A percentile compares a stretch with the other conserved stretches of the same genome.
Evolutionary conservation across 2,797 vertebrate species (phyloP).

Genomic region (Carapus acus): DNA sequence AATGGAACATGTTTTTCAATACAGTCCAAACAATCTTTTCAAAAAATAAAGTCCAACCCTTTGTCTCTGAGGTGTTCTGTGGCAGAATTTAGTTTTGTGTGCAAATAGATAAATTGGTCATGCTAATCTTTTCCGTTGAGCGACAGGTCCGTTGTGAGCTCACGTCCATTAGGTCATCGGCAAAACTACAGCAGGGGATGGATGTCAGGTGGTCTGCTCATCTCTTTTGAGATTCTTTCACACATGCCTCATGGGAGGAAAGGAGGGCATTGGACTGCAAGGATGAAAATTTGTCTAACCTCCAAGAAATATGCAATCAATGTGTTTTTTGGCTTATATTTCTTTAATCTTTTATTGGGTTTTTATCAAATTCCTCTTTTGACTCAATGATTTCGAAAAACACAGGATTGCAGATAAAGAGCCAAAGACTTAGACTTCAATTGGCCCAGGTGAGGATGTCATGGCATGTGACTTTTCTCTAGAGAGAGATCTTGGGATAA

Average conservation of each 20-base stretch:
- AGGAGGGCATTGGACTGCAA: constrained; percentile 32
- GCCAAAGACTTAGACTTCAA: constrained; percentile 21
- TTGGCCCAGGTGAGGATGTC: constrained; percentile 21
- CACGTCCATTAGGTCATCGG: constrained; percentile 68
- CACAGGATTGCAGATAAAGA: constrained; percentile 37
- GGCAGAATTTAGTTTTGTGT: constrained; percentile 28
- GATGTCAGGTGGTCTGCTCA: constrained; percentile 35
- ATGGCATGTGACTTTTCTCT: background rate
- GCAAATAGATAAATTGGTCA: constrained; percentile 40
- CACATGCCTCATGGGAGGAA: constrained; percentile 44
- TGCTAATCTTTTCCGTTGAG: constrained; percentile 38
- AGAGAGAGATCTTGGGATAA: constrained; percentile 39
- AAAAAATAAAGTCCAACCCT: constrained; percentile 9
- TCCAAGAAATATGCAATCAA: constrained; percentile 33
- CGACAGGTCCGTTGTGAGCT: constrained; percentile 66
- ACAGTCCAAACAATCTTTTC: constrained; percentile 13
- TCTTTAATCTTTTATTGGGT: too few relatives aligned
- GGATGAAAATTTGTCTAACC: constrained; percentile 39
- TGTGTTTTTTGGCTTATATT: constrained; percentile 26
- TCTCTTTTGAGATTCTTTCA: constrained; percentile 21
- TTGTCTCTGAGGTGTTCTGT: constrained; percentile 17
- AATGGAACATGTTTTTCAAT: constrained; percentile 42
- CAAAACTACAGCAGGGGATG: constrained; percentile 70
- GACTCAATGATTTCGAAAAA: constrained; percentile 25
- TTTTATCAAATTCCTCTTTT: constrained; percentile 51